phyloP scores from a whole-genome alignment of 2,888 invertebrate species.

The Lithophane socia region DNA sequence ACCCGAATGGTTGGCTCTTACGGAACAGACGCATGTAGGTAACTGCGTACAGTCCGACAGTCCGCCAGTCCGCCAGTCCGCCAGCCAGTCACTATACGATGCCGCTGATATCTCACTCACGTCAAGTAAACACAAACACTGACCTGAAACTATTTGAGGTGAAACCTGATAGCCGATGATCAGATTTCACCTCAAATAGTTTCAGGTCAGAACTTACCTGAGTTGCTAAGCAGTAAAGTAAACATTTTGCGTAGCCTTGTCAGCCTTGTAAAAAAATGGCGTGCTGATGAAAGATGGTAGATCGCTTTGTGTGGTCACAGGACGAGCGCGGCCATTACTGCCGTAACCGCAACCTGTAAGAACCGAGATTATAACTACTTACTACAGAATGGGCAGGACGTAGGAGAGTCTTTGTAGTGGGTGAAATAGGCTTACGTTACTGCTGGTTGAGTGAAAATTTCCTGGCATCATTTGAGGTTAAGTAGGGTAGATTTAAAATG shows the following conservation, averaged over 20 bases:
- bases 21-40: not conserved
- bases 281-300: conserved; percentile 15
- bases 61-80: not conserved
- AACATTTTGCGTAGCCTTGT: conserved; percentile 40
- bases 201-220: conserved; percentile 41
- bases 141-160: too few species aligned
- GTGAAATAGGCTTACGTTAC: conserved; percentile 15
- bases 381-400: conserved; percentile 19
- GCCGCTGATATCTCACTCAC: conserved; percentile 8
- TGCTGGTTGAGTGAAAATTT: not conserved
- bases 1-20: not conserved
- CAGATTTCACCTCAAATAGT: conserved; percentile 44
- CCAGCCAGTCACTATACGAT: conserved; percentile 22
- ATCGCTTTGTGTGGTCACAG: conserved; percentile 50
- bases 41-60: too few species aligned
- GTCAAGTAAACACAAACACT: conserved; percentile 21
- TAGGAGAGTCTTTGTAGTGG: not conserved
- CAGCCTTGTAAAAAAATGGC: conserved; percentile 27
- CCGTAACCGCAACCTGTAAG: conserved; percentile 32
- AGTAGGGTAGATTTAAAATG: not conserved
- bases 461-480: not conserved
- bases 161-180: conserved; percentile 7
- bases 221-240: conserved; percentile 16
- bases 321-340: conserved; percentile 25
- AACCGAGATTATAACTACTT: conserved; percentile 11